These are phyloP conservation scores for Eilema griseolum DNA, from an alignment of 2,888 invertebrate species.

Conservation along the genomic window DNA sequence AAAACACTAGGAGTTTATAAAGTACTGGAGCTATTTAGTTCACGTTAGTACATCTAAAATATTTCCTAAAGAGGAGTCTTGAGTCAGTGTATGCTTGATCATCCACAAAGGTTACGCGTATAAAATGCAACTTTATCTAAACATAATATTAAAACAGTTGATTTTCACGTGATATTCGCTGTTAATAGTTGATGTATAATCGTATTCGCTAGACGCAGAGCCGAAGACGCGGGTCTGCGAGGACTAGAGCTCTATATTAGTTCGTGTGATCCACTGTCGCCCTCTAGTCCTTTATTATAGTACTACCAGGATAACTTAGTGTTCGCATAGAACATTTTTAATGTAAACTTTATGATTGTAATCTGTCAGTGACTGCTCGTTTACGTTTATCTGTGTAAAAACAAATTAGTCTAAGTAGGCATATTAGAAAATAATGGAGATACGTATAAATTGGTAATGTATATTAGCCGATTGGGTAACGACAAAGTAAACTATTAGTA, in stretches of 20 bases:
- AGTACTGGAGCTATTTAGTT: no score
- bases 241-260: constrained; percentile 41
- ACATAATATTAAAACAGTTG: constrained; percentile 16
- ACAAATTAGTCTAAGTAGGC: constrained; percentile 78
- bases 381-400: constrained; percentile 68
- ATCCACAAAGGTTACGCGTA: background rate
- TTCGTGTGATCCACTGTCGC: constrained; percentile 35
- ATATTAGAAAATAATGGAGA: constrained; percentile 66
- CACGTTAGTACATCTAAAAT: background rate
- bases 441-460: constrained; percentile 74
- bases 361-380: constrained; percentile 54
- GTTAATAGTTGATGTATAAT: constrained; percentile 57
- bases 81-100: background rate
- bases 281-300: constrained; percentile 61
- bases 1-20: no score
- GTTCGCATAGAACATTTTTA: constrained; percentile 28
- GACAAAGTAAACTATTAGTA: constrained; percentile 67
- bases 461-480: constrained; percentile 72
- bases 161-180: constrained; percentile 69
- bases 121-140: constrained; percentile 18
- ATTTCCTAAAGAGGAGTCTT: background rate
- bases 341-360: constrained; percentile 35
- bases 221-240: constrained; percentile 34
- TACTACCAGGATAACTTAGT: constrained; percentile 53
- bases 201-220: constrained; percentile 47